Conservation (phyloP, 2,888 invertebrate genomes). For the Andrena marginata region DNA sequence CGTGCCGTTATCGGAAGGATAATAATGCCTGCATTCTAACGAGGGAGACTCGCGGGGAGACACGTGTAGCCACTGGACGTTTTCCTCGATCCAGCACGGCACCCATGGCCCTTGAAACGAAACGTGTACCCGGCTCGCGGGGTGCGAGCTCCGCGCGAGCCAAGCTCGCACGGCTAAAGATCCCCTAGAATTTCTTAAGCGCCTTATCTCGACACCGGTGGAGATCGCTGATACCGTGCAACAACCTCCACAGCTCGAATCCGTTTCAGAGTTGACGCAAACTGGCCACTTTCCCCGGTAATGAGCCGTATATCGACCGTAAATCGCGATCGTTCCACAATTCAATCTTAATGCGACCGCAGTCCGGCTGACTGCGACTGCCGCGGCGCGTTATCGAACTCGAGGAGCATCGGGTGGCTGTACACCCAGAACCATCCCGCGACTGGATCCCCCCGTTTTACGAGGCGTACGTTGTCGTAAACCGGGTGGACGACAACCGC, state of each 20-base stretch:
- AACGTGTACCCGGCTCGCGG: conserved; percentile 11
- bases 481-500: conserved; percentile 30
- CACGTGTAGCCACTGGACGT: conserved; percentile 51
- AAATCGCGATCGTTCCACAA: conserved; percentile 56
- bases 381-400: conserved; percentile 54
- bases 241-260: conserved; percentile 38
- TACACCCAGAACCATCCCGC: conserved; percentile 26
- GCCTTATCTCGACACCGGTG: neutral
- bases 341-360: conserved; percentile 55
- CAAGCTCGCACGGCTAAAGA: conserved; percentile 15
- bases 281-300: conserved; percentile 31
- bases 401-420: conserved; percentile 15
- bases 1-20: conserved; percentile 60
- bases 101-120: conserved; percentile 32
- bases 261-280: conserved; percentile 39
- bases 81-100: conserved; percentile 44
- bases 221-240: conserved; percentile 31
- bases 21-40: conserved; percentile 50
- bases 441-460: conserved; percentile 57
- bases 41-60: conserved; percentile 38
- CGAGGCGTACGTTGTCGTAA: conserved; percentile 63
- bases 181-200: neutral
- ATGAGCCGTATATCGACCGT: conserved; percentile 48
- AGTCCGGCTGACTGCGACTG: conserved; percentile 36
- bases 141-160: conserved; percentile 17